Evolutionary conservation across 2,797 vertebrate species (phyloP), one percentile per base, ranked within the genome.

Genomic region (Rhincodon typus): DNA sequence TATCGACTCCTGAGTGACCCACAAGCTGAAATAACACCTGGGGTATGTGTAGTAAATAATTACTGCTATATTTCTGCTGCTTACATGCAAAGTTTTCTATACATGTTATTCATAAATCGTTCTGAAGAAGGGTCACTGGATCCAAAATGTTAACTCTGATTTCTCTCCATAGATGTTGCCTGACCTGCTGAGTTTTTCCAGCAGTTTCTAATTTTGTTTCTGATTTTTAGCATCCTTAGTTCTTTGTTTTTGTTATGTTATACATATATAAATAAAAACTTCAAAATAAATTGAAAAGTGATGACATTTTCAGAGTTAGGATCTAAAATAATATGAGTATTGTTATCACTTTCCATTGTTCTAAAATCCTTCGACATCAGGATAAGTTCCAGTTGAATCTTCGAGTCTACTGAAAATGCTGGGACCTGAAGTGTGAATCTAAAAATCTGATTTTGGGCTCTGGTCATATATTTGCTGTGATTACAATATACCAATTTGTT

Each of bases 21-120:
- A 0, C 98, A 98, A 96, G 98, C 98, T 27, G 98, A 99, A 70
- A 97, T 98, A 96, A 98, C 96, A 96, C 98, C 98, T 1, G 97
- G 98, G 98, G 98, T 98, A 96, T 70, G 96, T 96, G 95, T 79
- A 50, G 13, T 27, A 50, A 72, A 94, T 25, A 8, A 50, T 96
- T 12, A 5, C 74, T 66, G 53, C 42, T 19, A 17, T 34, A 23
- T 95, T 42, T 62, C 77, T 38, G 15, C 34, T 62, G 42, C 30
- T 84, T 86, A n/a, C 72, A 66, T 69, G 12, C 53, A 62, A 62
- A 66, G 5, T 25, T 62, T 95, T 50, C 82, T 53, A 25, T 72
- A 77, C 30, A 23, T 57, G 57, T 62, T 62, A 62, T 62, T 62
- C 57, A 62, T 10, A 62, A 8, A 62, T 62, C 8, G 10, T 62